Base-by-base conservation (phyloP, 2,113 vertebrate species). In the Anser brachyrhynchus region DNA sequence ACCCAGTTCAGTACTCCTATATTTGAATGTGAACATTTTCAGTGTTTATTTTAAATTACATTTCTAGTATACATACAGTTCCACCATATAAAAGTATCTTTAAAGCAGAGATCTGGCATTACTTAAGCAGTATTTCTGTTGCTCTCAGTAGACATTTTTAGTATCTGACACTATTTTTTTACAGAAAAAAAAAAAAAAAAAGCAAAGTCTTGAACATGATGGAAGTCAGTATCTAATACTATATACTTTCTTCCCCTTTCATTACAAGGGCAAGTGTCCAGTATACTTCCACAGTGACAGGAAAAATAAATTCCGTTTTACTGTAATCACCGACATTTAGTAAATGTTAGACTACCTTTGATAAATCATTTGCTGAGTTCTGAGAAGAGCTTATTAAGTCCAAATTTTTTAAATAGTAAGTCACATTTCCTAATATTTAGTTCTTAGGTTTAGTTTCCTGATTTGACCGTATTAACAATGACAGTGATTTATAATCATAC, bases 141-240 rank as follows among this genome's bases (percentile, higher is more conserved):
- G 46, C 29, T 74, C 88, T 74, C 64, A 61, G 11, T 14, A 64
- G 17, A 8, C 17, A 29, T 20, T 88, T 92, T 71, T 29, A 51
- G 43, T 26, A 62, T 4, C 17, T 25, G 35, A 23, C 2, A 14
- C n/a, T 51, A 44, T 31, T 8, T 85, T 75, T 79, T 51, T n/a
- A 10, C 41, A 41, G 41, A 43, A 43, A 43, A 49, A 17, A 54
- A 41, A 39, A 39, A 35, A 66, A 59, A 70, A 80, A 89, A 55
- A 65, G 7, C 31, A 54, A 81, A 87, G 21, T 6, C 52, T 86
- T 67, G 37, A n/a, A 28, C 0, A 0, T 37, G 54, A 61, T 33
- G 46, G 17, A 26, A 19, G 2, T 66, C 52, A 66, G 39, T 41
- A 49, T 7, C 21, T n/a, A 66, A 61, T 33, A 43, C 21, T 26